phyloP scores from a whole-genome alignment of 2,888 invertebrate genomes.

The Tuberolachnus salignus region DNA sequence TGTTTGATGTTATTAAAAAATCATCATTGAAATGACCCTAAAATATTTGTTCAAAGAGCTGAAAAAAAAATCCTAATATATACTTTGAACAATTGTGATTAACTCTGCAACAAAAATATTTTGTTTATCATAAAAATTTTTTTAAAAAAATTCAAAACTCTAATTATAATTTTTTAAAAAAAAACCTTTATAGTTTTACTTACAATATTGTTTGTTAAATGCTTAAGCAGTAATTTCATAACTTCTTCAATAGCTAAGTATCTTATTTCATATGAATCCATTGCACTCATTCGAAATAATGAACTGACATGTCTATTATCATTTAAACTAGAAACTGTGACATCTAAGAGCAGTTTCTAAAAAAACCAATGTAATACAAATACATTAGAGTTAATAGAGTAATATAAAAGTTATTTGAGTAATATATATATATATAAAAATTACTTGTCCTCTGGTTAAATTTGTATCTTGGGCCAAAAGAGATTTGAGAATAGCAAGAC shows the following conservation, averaged over 20 bases:
- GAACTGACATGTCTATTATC: conserved; percentile 67
- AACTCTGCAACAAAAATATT: no score
- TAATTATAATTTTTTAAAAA: no score
- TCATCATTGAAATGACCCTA: no score
- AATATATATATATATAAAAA: conserved; percentile 9
- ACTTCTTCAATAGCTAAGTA: conserved; percentile 54
- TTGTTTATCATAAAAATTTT: no score
- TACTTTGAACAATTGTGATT: no score
- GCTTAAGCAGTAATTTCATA: conserved; percentile 47
- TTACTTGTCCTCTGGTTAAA: conserved; percentile 67
- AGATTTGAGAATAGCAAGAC: conserved; percentile 68
- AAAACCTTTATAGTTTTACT: conserved; percentile 7
- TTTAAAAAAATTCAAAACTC: no score
- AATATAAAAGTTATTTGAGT: no score
- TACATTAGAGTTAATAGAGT: neutral
- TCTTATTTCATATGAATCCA: conserved; percentile 41
- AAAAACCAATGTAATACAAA: neutral
- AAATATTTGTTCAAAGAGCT: no score
- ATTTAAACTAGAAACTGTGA: conserved; percentile 69
- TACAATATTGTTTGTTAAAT: conserved; percentile 45
- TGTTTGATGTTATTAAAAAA: no score
- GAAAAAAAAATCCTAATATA: no score
- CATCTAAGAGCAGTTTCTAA: conserved; percentile 67
- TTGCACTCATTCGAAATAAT: conserved; percentile 39
- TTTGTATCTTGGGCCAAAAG: conserved; percentile 67